A percentile compares a stretch with the other conserved stretches of the same genome.
These are phyloP conservation scores for Sialia sialis DNA, from an alignment of 2,113 vertebrate genomes.

Conservation along the genomic window DNA sequence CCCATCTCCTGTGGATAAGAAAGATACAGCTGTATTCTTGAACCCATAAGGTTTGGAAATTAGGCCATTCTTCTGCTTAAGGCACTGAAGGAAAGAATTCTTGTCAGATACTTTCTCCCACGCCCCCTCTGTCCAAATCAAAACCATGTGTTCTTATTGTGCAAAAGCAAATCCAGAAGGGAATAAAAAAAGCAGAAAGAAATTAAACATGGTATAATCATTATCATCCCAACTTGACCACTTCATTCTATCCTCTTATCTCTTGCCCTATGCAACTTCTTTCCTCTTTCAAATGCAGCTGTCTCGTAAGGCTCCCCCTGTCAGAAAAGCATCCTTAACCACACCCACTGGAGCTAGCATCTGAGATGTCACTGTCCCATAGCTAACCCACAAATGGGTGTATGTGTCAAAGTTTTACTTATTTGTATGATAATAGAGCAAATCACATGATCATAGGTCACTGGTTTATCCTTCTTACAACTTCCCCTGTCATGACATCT, in stretches of 20 bases:
- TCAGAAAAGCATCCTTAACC: neutral
- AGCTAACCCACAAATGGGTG: neutral
- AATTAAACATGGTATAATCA: slow-evolving; percentile 5
- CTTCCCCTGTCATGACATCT: neutral
- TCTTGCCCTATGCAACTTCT: neutral
- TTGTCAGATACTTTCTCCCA: slow-evolving; percentile 56
- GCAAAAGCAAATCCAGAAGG: slow-evolving; percentile 1
- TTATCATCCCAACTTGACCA: neutral
- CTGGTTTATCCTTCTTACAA: neutral
- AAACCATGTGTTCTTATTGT: slow-evolving; percentile 57
- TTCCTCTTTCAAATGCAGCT: neutral
- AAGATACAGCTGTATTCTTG: slow-evolving; percentile 44
- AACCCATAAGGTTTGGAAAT: slow-evolving; percentile 48
- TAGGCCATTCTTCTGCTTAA: slow-evolving; percentile 61
- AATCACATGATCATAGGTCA: neutral
- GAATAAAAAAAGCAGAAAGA: neutral
- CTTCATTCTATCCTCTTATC: neutral
- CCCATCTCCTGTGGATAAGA: slow-evolving; percentile 13
- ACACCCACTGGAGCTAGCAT: neutral
- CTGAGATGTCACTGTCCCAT: neutral
- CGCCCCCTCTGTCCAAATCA: slow-evolving; percentile 46
- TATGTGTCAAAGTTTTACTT: neutral
- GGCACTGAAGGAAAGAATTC: slow-evolving; percentile 52
- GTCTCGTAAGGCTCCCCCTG: neutral
- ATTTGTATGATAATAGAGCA: neutral